Evolutionary conservation across 1,140 invertebrate species (phyloP).

Genomic region (Drosophila subobscura): DNA sequence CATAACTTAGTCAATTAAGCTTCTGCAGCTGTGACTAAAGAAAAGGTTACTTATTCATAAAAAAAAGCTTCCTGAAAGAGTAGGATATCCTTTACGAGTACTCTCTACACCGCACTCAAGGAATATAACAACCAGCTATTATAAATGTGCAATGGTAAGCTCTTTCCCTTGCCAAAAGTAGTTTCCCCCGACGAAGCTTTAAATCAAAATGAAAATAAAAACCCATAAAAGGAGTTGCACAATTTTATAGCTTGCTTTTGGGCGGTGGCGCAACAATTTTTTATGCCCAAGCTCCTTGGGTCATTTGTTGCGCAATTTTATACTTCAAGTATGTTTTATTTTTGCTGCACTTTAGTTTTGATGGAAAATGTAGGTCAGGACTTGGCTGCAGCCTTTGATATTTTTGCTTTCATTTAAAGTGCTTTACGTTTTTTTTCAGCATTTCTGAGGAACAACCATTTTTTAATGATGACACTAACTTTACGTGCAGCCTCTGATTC

Average conservation of each 20-base stretch:
- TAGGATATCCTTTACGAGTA: too few species aligned
- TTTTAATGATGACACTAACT: conserved; percentile 48
- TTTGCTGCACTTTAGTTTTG: conserved; percentile 33
- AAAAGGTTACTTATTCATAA: too few species aligned
- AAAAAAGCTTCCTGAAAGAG: too few species aligned
- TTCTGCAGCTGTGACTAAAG: too few species aligned
- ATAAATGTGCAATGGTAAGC: too few species aligned
- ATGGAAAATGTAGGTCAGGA: conserved; percentile 39
- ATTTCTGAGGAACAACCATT: conserved; percentile 9
- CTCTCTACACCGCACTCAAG: too few species aligned
- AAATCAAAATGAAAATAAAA: conserved; percentile 21
- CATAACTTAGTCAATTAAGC: too few species aligned
- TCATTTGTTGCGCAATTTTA: conserved; percentile 53
- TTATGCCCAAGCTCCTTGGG: conserved; percentile 26
- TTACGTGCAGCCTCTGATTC: neutral
- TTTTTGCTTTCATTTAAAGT: conserved; percentile 6
- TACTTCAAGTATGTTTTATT: neutral
- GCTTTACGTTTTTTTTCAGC: conserved; percentile 2
- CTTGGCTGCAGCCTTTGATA: conserved; percentile 13
- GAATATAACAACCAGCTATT: too few species aligned
- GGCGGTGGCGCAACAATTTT: conserved; percentile 14
- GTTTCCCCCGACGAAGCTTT: neutral
- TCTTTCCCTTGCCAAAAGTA: too few species aligned
- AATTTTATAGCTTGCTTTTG: conserved; percentile 25
- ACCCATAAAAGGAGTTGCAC: conserved; percentile 22